Conservation (phyloP, 1,140 invertebrate genomes). For the Doryteuthis pealeii region DNA sequence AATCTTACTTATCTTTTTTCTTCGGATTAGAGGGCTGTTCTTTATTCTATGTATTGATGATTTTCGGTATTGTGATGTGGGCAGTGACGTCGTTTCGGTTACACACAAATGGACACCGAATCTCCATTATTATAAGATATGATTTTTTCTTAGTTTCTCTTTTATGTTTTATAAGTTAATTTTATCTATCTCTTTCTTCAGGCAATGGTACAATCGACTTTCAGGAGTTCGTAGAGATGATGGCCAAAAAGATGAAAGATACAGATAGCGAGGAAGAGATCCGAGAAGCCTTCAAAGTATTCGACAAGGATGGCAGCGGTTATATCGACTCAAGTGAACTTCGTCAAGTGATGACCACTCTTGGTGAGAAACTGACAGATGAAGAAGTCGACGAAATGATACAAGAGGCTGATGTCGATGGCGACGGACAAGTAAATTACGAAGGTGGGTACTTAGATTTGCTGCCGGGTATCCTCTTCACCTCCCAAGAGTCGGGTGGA, state of each 20-base stretch:
- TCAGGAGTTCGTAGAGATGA: slow-evolving; percentile 86
- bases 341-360: slow-evolving; percentile 79
- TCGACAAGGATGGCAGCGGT: slow-evolving; percentile 96
- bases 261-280: slow-evolving; percentile 98
- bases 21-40: too few relatives aligned
- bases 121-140: too few relatives aligned
- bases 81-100: too few relatives aligned
- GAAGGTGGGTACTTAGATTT: slow-evolving; percentile 62
- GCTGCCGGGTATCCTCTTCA: too few relatives aligned
- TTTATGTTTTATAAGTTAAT: too few relatives aligned
- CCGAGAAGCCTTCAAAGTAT: slow-evolving; percentile 96
- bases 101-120: too few relatives aligned
- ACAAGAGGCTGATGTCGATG: slow-evolving; percentile 84
- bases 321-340: slow-evolving; percentile 57
- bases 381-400: slow-evolving; percentile 93
- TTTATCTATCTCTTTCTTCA: too few relatives aligned
- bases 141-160: too few relatives aligned
- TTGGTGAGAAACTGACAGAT: slow-evolving; percentile 85
- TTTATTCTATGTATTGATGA: too few relatives aligned
- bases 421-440: slow-evolving; percentile 64
- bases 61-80: too few relatives aligned
- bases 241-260: slow-evolving; percentile 98
- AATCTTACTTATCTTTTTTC: too few relatives aligned
- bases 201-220: slow-evolving; percentile 28
- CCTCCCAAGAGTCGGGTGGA: too few relatives aligned